These are phyloP conservation scores for Heliconius hewitsoni DNA, from an alignment of 1,140 invertebrate genomes.

Conservation along the genomic window DNA sequence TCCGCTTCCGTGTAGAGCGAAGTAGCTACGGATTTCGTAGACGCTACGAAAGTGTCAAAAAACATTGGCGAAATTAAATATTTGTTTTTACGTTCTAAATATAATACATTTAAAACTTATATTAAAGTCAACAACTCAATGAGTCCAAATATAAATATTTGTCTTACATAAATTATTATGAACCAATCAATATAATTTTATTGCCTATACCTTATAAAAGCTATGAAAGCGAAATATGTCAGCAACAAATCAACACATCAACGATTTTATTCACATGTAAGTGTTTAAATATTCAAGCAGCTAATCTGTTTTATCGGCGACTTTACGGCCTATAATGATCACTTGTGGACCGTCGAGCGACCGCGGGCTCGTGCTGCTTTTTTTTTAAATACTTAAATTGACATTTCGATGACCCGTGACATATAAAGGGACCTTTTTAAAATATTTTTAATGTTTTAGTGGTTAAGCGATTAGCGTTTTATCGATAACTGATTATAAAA, in stretches of 20 bases:
- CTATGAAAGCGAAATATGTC: slow-evolving; percentile 32
- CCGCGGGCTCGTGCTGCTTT: slow-evolving; percentile 28
- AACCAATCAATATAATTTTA: slow-evolving; percentile 34
- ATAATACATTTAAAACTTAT: too few relatives aligned
- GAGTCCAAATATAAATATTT: slow-evolving; percentile 6
- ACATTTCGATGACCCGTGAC: slow-evolving; percentile 20
- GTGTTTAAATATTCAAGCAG: slow-evolving; percentile 71
- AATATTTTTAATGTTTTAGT: slow-evolving; percentile 15
- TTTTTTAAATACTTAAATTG: slow-evolving; percentile 41
- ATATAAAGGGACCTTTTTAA: slow-evolving; percentile 22
- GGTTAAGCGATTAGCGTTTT: not conserved
- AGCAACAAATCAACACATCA: slow-evolving; percentile 45
- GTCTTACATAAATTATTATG: not conserved
- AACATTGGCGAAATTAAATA: not conserved
- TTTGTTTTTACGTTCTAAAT: not conserved
- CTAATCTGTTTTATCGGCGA: slow-evolving; percentile 75
- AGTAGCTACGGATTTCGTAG: slow-evolving; percentile 65
- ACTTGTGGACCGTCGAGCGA: slow-evolving; percentile 47
- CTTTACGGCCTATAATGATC: slow-evolving; percentile 75
- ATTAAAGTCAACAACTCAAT: not conserved
- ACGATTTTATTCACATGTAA: slow-evolving; percentile 55
- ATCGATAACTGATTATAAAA: not conserved
- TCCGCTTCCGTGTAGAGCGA: slow-evolving; percentile 44
- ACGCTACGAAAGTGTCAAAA: slow-evolving; percentile 44
- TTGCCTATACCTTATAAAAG: slow-evolving; percentile 15